Evolutionary conservation across 2,797 vertebrate species (phyloP).

Genomic region (Eulemur albifrons): DNA sequence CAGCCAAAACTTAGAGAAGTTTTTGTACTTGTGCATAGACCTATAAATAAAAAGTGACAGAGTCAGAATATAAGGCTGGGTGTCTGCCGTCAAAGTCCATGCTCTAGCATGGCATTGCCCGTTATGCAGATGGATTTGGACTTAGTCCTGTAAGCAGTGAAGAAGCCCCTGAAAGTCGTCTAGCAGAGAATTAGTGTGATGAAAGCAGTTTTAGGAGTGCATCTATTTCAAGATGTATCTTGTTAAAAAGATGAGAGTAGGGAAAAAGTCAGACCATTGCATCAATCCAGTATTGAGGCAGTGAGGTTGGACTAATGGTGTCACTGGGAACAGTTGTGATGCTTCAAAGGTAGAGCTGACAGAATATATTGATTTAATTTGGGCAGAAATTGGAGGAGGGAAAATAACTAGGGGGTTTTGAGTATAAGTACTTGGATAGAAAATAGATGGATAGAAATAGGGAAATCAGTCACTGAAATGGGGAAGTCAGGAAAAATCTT

Average conservation of each 20-base stretch:
- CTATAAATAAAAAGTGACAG: not conserved
- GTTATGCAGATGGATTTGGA: not conserved
- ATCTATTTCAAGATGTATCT: not conserved
- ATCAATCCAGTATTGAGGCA: not conserved
- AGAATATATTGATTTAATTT: not conserved
- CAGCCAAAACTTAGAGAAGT: not conserved
- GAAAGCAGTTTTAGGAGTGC: not conserved
- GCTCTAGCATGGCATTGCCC: not conserved
- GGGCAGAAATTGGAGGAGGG: not conserved
- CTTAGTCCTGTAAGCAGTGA: not conserved
- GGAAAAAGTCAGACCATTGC: not conserved
- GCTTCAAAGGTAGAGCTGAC: not conserved
- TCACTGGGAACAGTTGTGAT: not conserved
- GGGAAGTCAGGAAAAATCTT: not conserved
- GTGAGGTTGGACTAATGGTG: not conserved
- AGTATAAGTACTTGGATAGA: not conserved
- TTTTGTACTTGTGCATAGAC: not conserved
- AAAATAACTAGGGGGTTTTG: not conserved
- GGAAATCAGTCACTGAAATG: not conserved
- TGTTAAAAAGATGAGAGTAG: not conserved
- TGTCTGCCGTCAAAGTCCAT: not conserved
- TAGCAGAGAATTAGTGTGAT: not conserved
- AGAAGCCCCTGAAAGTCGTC: not conserved
- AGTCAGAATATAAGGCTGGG: not conserved
- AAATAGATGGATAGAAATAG: not conserved